Conservation (phyloP, 2,113 vertebrate species). For the Cariama cristata region DNA sequence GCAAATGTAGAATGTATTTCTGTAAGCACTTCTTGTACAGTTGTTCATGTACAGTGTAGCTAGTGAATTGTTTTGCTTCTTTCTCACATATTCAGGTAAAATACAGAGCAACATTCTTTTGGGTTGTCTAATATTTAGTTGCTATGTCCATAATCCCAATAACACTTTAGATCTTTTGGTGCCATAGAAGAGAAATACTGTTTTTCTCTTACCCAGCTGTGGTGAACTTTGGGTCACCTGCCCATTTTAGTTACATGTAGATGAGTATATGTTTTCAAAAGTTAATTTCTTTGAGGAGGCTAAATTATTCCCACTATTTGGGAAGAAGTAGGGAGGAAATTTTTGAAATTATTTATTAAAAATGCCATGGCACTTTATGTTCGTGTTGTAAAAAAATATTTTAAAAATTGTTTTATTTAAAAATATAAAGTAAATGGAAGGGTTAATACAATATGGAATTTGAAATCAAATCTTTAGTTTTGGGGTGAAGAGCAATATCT, state of each 20-base stretch:
- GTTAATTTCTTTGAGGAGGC: background rate
- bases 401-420: background rate
- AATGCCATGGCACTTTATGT: fast-evolving
- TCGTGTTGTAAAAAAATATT: background rate
- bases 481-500: background rate
- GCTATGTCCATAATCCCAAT: background rate
- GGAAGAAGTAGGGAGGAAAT: background rate
- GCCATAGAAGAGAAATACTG: background rate
- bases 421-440: background rate
- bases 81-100: background rate
- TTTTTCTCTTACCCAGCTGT: background rate
- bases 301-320: background rate
- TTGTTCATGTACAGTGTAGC: background rate
- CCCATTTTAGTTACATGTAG: background rate
- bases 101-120: background rate
- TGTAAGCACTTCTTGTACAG: background rate
- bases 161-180: background rate
- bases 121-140: background rate
- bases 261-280: background rate
- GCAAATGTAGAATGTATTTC: background rate
- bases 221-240: background rate
- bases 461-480: background rate
- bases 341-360: background rate
- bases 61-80: background rate
- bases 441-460: background rate